A percentile compares a stretch with the other conserved stretches of the same genome.
phyloP scores from a whole-genome alignment of 2,797 vertebrate species.

The Poeciliopsis turneri region DNA sequence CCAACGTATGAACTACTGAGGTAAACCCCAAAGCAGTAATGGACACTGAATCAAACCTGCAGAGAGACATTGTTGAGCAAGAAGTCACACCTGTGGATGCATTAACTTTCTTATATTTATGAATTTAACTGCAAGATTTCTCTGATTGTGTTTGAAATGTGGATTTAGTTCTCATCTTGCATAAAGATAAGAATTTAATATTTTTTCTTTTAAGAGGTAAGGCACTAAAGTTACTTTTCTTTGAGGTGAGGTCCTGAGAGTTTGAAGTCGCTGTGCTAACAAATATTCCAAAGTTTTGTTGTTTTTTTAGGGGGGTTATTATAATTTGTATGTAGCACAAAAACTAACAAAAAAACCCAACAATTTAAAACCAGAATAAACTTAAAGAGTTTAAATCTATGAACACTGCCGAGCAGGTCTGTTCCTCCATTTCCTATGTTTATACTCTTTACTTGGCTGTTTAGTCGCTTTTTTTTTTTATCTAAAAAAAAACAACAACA shows the following conservation, averaged over 20 bases:
- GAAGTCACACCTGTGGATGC: neutral
- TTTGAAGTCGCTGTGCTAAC: neutral
- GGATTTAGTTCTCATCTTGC: neutral
- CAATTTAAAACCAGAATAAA: neutral
- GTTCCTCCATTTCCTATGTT: neutral
- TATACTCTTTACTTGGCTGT: neutral
- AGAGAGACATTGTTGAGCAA: neutral
- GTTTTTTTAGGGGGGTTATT: neutral
- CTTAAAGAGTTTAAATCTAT: neutral
- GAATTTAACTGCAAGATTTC: neutral
- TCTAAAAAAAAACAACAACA: too few species aligned
- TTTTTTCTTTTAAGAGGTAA: neutral
- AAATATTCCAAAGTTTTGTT: neutral
- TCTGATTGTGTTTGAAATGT: neutral
- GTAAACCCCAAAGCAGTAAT: neutral
- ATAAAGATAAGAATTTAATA: neutral
- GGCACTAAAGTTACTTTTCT: neutral
- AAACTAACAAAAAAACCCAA: neutral
- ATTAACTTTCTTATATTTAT: neutral
- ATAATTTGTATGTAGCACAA: neutral
- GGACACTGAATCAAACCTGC: neutral
- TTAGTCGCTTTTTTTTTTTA: neutral
- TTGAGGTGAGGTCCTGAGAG: neutral
- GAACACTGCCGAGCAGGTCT: neutral
- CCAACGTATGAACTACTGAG: neutral